phyloP scores from a whole-genome alignment of 2,113 vertebrate species.

The Aptenodytes forsteri region DNA sequence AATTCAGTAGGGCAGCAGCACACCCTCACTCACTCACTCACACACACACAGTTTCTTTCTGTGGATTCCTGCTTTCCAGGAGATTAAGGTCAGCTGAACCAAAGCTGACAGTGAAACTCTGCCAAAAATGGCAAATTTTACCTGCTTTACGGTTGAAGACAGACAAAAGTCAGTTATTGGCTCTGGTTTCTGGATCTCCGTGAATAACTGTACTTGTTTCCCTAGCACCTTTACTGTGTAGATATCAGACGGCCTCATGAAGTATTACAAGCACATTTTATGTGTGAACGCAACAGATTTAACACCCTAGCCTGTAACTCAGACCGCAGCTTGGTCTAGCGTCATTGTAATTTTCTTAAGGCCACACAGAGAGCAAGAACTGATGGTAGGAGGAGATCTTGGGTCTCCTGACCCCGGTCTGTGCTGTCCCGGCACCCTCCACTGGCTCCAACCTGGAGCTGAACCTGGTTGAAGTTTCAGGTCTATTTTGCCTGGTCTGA shows the following conservation, averaged over 20 bases:
- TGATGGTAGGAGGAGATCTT: not conserved
- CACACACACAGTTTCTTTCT: not conserved
- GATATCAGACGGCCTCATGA: not conserved
- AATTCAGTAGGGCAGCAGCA: not conserved
- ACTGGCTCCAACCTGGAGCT: not conserved
- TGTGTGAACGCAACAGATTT: not conserved
- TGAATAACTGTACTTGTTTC: not conserved
- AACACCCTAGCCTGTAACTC: not conserved
- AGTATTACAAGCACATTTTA: not conserved
- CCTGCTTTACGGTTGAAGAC: not conserved
- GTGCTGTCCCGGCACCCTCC: not conserved
- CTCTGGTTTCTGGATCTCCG: not conserved
- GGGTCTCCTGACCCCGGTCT: fast-evolving
- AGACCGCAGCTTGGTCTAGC: not conserved
- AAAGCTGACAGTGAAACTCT: not conserved
- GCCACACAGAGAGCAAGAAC: not conserved
- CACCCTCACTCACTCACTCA: not conserved
- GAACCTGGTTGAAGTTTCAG: not conserved
- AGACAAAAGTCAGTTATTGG: not conserved
- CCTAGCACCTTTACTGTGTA: not conserved
- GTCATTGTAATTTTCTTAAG: not conserved
- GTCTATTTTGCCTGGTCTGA: not conserved
- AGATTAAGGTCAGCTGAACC: not conserved
- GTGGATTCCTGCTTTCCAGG: not conserved
- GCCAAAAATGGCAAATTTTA: not conserved